A percentile compares a stretch with the other conserved stretches of the same genome.
Conservation (phyloP, 23 tunicate species). For the Phallusia fumigata region DNA sequence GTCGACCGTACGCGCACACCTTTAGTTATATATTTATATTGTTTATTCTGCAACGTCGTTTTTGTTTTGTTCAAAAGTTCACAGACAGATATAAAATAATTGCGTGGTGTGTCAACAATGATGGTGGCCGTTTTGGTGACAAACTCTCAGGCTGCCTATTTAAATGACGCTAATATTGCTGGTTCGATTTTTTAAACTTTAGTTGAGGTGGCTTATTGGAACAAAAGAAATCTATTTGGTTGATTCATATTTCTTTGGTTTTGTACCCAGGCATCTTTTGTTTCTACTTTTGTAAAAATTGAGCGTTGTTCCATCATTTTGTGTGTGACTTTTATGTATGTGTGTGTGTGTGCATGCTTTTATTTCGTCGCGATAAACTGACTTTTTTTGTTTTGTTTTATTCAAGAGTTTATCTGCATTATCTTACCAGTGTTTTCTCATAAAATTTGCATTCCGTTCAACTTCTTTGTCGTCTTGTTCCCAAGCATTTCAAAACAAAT, state of each 20-base stretch:
- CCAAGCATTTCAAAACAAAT: too few relatives aligned
- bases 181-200: too few relatives aligned
- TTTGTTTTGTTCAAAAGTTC: slow-evolving; percentile 1
- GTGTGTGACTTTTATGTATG: background rate
- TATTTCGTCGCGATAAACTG: background rate
- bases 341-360: background rate
- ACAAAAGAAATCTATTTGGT: background rate
- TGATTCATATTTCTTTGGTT: background rate
- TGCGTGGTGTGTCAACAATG: slow-evolving; percentile 8
- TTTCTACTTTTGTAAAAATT: background rate
- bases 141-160: too few relatives aligned
- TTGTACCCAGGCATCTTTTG: background rate
- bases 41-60: background rate
- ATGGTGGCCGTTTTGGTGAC: background rate
- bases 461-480: background rate
- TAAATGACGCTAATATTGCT: too few relatives aligned
- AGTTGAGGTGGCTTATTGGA: background rate
- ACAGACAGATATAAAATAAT: background rate
- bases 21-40: background rate
- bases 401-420: slow-evolving; percentile 12
- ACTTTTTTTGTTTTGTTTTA: background rate
- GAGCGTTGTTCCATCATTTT: background rate
- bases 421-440: slow-evolving; percentile 4
- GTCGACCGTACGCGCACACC: background rate
- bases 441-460: slow-evolving; percentile 1